Evolutionary conservation across 2,888 invertebrate species (phyloP).

Genomic region (Phlogophora meticulosa): DNA sequence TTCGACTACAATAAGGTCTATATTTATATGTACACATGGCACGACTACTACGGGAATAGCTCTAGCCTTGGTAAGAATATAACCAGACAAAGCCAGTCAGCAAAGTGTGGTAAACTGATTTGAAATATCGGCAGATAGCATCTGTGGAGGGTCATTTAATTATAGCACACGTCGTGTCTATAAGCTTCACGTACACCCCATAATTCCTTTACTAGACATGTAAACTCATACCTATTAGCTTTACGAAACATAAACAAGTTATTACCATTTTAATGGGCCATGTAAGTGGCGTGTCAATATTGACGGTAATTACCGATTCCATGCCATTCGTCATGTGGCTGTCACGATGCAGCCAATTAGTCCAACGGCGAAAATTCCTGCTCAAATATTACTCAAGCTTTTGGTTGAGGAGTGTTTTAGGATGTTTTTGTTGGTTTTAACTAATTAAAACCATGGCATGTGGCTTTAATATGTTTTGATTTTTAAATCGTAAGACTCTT

Average conservation of each 20-base stretch:
- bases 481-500: too few relatives aligned
- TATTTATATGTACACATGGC: neutral
- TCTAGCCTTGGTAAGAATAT: neutral
- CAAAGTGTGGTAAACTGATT: neutral
- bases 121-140: neutral
- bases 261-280: constrained; percentile 57
- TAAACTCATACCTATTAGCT: constrained; percentile 47
- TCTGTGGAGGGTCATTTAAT: constrained; percentile 25
- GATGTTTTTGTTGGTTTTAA: neutral
- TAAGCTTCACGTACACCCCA: constrained; percentile 9
- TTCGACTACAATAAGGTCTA: neutral
- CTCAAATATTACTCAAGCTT: constrained; percentile 25
- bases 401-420: constrained; percentile 9
- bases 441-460: neutral
- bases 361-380: constrained; percentile 37
- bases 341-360: constrained; percentile 56
- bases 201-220: constrained; percentile 30
- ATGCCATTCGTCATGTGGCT: constrained; percentile 52
- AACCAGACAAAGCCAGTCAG: neutral
- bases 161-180: neutral
- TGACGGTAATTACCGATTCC: constrained; percentile 54
- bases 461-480: neutral
- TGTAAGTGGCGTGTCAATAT: constrained; percentile 55
- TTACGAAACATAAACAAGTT: constrained; percentile 56
- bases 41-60: neutral